phyloP scores from a whole-genome alignment of 2,113 vertebrate genomes.

The Cyphomyrus plagiostoma region DNA sequence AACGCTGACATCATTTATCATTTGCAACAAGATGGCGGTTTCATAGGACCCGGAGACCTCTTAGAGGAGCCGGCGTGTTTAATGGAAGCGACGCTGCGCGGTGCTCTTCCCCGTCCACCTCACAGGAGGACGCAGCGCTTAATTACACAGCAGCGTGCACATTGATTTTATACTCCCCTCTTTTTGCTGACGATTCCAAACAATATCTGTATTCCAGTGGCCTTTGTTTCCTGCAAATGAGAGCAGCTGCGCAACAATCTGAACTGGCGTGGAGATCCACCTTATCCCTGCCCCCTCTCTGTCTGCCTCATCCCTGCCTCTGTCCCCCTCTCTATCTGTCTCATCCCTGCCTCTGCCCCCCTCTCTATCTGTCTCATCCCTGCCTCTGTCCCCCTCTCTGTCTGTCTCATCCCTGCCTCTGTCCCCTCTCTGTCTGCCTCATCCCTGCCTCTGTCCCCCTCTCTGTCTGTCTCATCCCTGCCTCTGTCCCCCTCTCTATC shows the following conservation, averaged over 20 bases:
- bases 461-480: no score
- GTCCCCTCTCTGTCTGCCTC: no score
- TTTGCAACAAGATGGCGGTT: constrained; percentile 15
- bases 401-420: no score
- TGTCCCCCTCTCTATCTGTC: no score
- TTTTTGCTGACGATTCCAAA: constrained; percentile 11
- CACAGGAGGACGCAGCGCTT: neutral
- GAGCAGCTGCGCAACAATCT: neutral
- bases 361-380: no score
- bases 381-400: no score
- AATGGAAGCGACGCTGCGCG: neutral
- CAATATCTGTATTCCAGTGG: constrained; percentile 11
- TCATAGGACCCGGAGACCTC: constrained; percentile 15
- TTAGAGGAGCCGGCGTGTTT: constrained; percentile 10
- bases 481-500: no score
- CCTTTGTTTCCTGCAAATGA: neutral
- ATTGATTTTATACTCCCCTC: neutral
- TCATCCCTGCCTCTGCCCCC: no score
- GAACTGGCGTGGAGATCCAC: neutral
- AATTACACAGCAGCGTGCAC: neutral
- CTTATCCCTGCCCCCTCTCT: neutral
- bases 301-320: no score
- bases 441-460: no score
- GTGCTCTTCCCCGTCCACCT: neutral
- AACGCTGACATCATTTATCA: constrained; percentile 17